Evolutionary conservation across 1,140 invertebrate genomes (phyloP), one percentile per base, ranked within the genome.

Genomic region (Drosophila paulistorum): DNA sequence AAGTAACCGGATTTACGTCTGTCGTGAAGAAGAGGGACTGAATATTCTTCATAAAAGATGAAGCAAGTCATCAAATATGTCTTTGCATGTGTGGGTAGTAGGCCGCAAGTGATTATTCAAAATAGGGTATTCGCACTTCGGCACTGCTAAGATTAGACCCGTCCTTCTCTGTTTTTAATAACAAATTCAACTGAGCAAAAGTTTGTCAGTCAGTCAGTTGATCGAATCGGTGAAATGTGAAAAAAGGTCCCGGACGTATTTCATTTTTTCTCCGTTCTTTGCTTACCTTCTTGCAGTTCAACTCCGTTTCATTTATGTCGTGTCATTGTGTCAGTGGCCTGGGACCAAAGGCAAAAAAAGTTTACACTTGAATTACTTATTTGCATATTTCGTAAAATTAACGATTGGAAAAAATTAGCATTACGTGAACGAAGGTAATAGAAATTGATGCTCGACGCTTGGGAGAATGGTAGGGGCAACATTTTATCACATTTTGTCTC

Each of bases 301-400:
- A 30, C 41, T 57, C 48, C 37, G 42, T 71, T 57, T 66, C 66
- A 60, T 60, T 74, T 68, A 78, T 86, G 82, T 62, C 54, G 45
- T 64, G 64, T 82, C 75, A 86, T 78, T 71, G 62, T 51, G 17
- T 26, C 20, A 45, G 37, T 42, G 62, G 59, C 20, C 20, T 30
- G 4, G 7, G 33, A 39, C 14, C 13, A 41, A 26, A 51, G 42
- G 62, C 45, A 48, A 76, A 84, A 82, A 37, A 37, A 66, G 82
- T 83, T 79, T 83, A 33, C 82, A 79, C 45, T 72, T 70, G 79
- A 85, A 82, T 76, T 68, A 58, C 72, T 77, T 45, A 86, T 87
- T 87, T 87, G 76, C 82, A 86, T 86, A 77, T 87, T 77, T 66
- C 57, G 66, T 61, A 61, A 85, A 82, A 78, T 85, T 85, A 87